Base-by-base conservation (phyloP, 2,888 invertebrate genomes). In the Hyppa rectilinea region DNA sequence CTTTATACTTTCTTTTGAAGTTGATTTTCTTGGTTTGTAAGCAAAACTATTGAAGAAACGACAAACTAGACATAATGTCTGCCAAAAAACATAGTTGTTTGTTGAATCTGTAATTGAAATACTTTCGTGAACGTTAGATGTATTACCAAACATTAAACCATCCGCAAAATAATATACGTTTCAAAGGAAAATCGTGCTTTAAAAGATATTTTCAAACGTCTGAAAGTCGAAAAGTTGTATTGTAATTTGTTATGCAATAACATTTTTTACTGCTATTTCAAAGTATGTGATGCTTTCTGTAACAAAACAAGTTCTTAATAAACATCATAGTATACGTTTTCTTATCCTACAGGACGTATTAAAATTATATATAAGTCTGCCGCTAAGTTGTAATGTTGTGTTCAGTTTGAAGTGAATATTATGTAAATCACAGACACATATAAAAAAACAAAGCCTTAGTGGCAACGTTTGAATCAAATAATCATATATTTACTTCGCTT, bases 211-310 rank as follows among this genome's bases (percentile, higher is more conserved):
- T 62, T 23, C 17, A 53, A 20, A 52, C 2, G 20, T 52, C 43
- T 36, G 56, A 43, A 43, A 23, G 6, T 52, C 23, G 23, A 20
- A 31, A 38, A 63, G n/a, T 34, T 63, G 12, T 69, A 20, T 10
- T 40, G 29, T 52, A 38, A 59, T 58, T 69, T 59, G 36, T 55
- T 63, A 64, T 20, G 29, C 29, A 63, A 75, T 43, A 38, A 5
- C 12, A 36, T 47, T 49, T 53, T 58, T 23, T 31, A 36, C 36
- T 45, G 43, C 4, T 43, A 20, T 23, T 64, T 56, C 55, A 56
- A 61, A 62, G 34, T 17, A 47, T 1, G 6, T 26, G 36, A n/a
- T 23, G 14, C 14, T 55, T 56, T 31, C 9, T 50, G 4, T 47
- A 14, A 59, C 26, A 9, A 12, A 65, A 58, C 0, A 29, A 45